Evolutionary conservation across 2,113 vertebrate species (phyloP), one percentile per base, ranked within the genome.

Genomic region (Oriolus oriolus): DNA sequence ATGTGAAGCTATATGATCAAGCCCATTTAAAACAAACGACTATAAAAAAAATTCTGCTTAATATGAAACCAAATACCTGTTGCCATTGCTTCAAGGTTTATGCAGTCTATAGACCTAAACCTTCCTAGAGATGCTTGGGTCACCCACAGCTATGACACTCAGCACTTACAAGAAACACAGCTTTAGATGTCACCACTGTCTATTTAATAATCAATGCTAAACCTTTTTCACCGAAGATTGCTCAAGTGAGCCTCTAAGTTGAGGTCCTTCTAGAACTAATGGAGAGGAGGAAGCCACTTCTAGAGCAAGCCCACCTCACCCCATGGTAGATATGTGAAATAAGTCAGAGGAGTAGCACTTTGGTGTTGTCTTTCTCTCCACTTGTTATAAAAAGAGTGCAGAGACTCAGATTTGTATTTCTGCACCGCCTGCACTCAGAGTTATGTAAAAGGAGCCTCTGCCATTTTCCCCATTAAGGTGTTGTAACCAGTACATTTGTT

Each of bases 401-500:
- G 30, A 23, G 20, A 14, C 22, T 73, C 56, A 78, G 37, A 66
- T 23, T 59, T 21, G 6, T 35, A 52, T 70, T 90, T 75, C 54
- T 89, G 30, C 15, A 63, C 5, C 26, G 21, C 59, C 63, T 63
- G 39, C 35, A 54, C 31, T 11, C 35, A 17, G 53, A 60, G 13
- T 85, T 79, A 75, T 18, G 70, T 37, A 95, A 93, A 83, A 69
- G 24, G 6, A 37, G 23, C 30, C 28, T 78, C 59, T 90, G 66
- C 14, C 26, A 14, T 92, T 77, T 93, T 94, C 30, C 39, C 35
- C 57, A 70, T 76, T 15, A 47, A 74, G 54, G 28, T 77, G 71
- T 26, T 90, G 82, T 37, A 94, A 70, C 68, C 52, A 70, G 31
- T 21, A 66, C 37, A 71, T 90, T 84, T 76, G 52, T 56, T 81